Base-by-base conservation (phyloP, 2,888 invertebrate species). In the Holacanthella duospinosa region DNA sequence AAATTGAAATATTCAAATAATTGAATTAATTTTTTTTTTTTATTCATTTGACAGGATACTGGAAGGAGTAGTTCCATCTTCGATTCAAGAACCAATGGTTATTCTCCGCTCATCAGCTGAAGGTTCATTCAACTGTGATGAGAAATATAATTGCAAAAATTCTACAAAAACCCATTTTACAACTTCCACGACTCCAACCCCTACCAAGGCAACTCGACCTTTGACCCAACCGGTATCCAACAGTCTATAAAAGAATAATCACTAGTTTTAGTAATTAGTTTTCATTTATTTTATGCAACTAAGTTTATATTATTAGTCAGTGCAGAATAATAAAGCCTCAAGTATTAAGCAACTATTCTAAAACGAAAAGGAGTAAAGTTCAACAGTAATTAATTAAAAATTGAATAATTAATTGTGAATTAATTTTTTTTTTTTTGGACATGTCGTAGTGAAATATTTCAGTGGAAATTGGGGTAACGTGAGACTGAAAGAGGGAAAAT, bases 111-210 rank as follows among this genome's bases (percentile, higher is more conserved):
- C 25, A 2, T 59, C 59, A 6, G 59, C 44, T 19, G 59, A 59
- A 25, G 59, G 59, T 6, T 44, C 43, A 27, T 59, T 44, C 59
- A 25, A 59, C 29, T 59, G 59, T 44, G 59, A 43, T 36, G 44
- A 44, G 4, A 59, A 59, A 44, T 59, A 43, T 21, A 21, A 29
- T 4, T 59, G 59, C 28, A n/a, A 21, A 12, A 55, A 9, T 4
- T 16, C 4, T 21, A 4, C 12, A 9, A 48, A 16, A 9, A 36
- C 6, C 36, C 16, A 6, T 9, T 9, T 6, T 36, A 16, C 36
- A 9, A 36, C 36, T 16, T 9, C 36, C 6, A 36, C 36, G 9
- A 36, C 36, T 36, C 36, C 36, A 36, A 16, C 36, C 36, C 36
- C 36, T 6, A 16, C 16, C 9, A 36, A 36, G 36, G 36, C 9